Conservation (phyloP, 2,888 invertebrate genomes). For the Hypomecis punctinalis region DNA sequence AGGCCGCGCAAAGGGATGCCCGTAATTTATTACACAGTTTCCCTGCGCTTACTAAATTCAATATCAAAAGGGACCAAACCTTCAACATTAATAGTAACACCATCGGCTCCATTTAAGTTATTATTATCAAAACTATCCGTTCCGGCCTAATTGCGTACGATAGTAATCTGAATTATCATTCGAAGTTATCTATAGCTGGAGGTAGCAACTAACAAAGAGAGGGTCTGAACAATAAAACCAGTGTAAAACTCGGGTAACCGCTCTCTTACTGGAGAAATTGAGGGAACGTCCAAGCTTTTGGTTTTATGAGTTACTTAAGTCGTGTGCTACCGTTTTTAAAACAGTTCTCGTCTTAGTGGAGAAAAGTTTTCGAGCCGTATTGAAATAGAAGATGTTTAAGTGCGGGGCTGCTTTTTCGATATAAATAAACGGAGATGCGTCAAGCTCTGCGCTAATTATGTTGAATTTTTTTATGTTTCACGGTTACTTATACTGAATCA, state of each 20-base stretch:
- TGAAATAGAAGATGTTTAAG: constrained; percentile 59
- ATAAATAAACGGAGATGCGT: no score
- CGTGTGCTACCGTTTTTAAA: constrained; percentile 69
- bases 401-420: no score
- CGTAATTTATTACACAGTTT: constrained; percentile 75
- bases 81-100: constrained; percentile 69
- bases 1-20: constrained; percentile 60
- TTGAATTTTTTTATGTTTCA: no score
- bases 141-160: constrained; percentile 68
- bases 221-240: constrained; percentile 75
- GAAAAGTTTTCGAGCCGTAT: constrained; percentile 61
- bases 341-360: constrained; percentile 55
- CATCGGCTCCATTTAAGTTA: constrained; percentile 75
- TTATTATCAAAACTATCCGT: constrained; percentile 63
- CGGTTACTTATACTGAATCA: no score
- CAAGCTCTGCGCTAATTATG: no score
- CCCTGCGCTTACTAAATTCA: constrained; percentile 68
- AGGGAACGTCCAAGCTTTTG: constrained; percentile 61
- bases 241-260: constrained; percentile 80
- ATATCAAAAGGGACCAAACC: constrained; percentile 69
- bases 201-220: constrained; percentile 72
- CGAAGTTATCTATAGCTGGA: constrained; percentile 79
- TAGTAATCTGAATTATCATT: constrained; percentile 61
- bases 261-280: constrained; percentile 55
- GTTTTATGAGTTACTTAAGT: constrained; percentile 75